Base-by-base conservation (phyloP, 1,140 invertebrate species). In the Pygmarrhopalites habei region DNA sequence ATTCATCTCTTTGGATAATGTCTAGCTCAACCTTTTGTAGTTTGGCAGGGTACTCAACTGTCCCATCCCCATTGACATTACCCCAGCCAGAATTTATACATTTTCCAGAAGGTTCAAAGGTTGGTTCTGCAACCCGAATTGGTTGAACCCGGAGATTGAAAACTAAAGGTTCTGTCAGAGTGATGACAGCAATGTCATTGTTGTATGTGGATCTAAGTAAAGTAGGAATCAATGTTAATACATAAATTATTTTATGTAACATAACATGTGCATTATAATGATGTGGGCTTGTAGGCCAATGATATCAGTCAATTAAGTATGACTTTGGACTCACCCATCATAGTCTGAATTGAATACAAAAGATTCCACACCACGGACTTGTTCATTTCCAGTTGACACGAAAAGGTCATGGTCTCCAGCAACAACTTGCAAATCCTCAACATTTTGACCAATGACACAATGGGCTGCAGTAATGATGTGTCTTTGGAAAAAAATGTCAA, bases 391-490 rank as follows among this genome's bases (percentile, higher is more conserved):
- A 7, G 5, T 19, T 4, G 29, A 5, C 12, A 28, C 10, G 51
- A 17, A 28, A 28, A 55, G 7, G n/a, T 64, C 43, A 25, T 53
- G 55, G 14, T 35, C 57, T 12, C 62, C 62, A 1, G 62, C 62
- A 1, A 58, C 55, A 14, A 64, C 49, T 23, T 32, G 1, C 10
- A 64, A 26, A 1, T n/a, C 28, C 0, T 29, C 23, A 10, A 29
- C 17, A 19, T 25, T 2, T 19, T 29, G 21, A 17, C 51, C 62
- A 1, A 10, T 23, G 5, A 58, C 23, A 35, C 62, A 64, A 39
- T 64, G 62, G 3, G 44, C 43, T 2, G 62, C 62, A 1, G 44
- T 52, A 15, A 64, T n/a, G 2, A 64, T 43, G 19, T 58, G n/a
- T 28, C 7, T 7, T 55, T n/a, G n/a, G n/a, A n/a, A n/a, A n/a